Conservation (phyloP, 2,113 vertebrate species). For the Silurus glanis region DNA sequence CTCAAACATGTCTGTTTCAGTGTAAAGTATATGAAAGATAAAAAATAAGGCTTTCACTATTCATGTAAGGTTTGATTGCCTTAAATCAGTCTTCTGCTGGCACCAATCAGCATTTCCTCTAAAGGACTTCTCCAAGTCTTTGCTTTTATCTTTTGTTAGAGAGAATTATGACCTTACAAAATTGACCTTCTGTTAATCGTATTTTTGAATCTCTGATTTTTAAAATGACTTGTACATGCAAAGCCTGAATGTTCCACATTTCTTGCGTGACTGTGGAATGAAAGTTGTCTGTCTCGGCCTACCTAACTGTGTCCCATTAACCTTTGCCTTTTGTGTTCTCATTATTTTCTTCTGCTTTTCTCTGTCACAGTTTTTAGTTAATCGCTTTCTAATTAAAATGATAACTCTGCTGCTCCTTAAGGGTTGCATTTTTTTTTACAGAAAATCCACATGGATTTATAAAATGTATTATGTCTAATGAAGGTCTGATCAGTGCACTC, state of each 20-base stretch:
- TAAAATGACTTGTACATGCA: slow-evolving; percentile 5
- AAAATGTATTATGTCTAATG: slow-evolving; percentile 55
- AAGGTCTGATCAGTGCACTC: slow-evolving; percentile 50
- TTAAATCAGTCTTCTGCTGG: slow-evolving; percentile 44
- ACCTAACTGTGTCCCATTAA: slow-evolving; percentile 39
- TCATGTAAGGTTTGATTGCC: slow-evolving; percentile 33
- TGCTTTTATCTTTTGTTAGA: slow-evolving; percentile 34
- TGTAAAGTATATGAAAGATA: neutral
- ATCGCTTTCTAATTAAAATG: slow-evolving; percentile 63
- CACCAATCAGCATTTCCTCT: slow-evolving; percentile 32
- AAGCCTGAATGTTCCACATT: neutral
- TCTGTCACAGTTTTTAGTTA: slow-evolving; percentile 58
- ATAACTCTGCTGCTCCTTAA: slow-evolving; percentile 50
- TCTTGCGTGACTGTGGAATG: neutral
- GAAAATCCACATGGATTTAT: slow-evolving; percentile 35
- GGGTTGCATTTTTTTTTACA: slow-evolving; percentile 42
- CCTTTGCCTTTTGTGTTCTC: slow-evolving; percentile 46
- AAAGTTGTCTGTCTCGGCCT: neutral
- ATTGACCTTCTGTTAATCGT: slow-evolving; percentile 27
- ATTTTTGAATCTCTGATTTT: neutral
- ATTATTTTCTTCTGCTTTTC: slow-evolving; percentile 45
- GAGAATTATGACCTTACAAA: slow-evolving; percentile 16
- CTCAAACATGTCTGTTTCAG: neutral
- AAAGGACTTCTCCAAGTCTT: slow-evolving; percentile 17
- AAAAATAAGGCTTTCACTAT: slow-evolving; percentile 11